Percentiles rank a stretch among this genome's conserved stretches.
Conservation (phyloP, 2,888 invertebrate genomes). For the Chrysolina oricalcia region DNA sequence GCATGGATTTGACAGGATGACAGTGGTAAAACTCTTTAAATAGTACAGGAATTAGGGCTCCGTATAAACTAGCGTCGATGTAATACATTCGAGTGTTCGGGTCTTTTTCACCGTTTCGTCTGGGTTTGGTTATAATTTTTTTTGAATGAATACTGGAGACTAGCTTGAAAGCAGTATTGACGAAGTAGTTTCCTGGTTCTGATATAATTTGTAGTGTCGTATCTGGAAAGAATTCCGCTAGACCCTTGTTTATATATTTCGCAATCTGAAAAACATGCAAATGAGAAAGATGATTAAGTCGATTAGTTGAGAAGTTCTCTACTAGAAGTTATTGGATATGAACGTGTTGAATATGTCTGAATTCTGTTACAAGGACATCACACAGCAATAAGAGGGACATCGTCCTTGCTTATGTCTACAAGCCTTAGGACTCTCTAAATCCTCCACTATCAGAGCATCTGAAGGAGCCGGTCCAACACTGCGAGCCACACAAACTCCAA, state of each 20-base stretch:
- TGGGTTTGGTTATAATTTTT: conserved; percentile 49
- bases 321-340: too few relatives aligned
- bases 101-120: conserved; percentile 14
- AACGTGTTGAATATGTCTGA: too few relatives aligned
- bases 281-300: too few relatives aligned
- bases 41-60: conserved; percentile 12
- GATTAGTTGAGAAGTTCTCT: too few relatives aligned
- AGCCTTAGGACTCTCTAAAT: too few relatives aligned
- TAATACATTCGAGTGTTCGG: conserved; percentile 38
- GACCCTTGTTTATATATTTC: conserved; percentile 72
- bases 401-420: too few relatives aligned
- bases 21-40: conserved; percentile 35
- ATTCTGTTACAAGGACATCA: too few relatives aligned
- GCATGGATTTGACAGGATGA: conserved; percentile 42
- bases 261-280: conserved; percentile 61
- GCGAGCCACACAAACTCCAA: too few relatives aligned
- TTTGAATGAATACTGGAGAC: conserved; percentile 73
- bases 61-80: conserved; percentile 31
- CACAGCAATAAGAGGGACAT: too few relatives aligned
- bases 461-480: too few relatives aligned
- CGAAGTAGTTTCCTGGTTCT: conserved; percentile 79
- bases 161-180: conserved; percentile 76
- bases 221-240: conserved; percentile 75
- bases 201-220: conserved; percentile 71
- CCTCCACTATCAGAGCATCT: too few relatives aligned